Evolutionary conservation across 2,888 invertebrate genomes (phyloP).

Genomic region (Rhabditoides inermis): DNA sequence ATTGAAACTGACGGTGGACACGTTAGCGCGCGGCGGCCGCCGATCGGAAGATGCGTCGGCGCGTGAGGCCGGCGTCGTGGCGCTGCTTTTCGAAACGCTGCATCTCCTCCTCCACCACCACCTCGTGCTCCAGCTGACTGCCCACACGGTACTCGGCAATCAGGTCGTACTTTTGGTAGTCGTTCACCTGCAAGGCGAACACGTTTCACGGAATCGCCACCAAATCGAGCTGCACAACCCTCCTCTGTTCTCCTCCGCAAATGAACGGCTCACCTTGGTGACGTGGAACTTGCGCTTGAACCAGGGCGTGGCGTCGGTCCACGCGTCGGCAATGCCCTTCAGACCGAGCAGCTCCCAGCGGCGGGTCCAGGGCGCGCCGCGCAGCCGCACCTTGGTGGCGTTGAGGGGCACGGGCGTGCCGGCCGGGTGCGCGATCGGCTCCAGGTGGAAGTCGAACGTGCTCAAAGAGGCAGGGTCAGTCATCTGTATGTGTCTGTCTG

Average conservation of each 20-base stretch:
- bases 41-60: slow-evolving; percentile 37
- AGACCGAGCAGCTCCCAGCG: slow-evolving; percentile 62
- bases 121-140: slow-evolving; percentile 40
- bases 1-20: too few relatives aligned
- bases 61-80: slow-evolving; percentile 40
- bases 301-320: slow-evolving; percentile 43
- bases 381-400: slow-evolving; percentile 52
- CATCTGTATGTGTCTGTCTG: slow-evolving; percentile 56
- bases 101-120: slow-evolving; percentile 26
- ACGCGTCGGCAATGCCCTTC: slow-evolving; percentile 45
- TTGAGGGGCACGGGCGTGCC: slow-evolving; percentile 74
- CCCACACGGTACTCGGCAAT: slow-evolving; percentile 38
- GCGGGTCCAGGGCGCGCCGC: slow-evolving; percentile 67
- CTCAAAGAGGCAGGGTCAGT: too few relatives aligned
- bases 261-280: slow-evolving; percentile 23
- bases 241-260: neutral
- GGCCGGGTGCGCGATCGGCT: slow-evolving; percentile 69
- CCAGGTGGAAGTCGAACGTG: slow-evolving; percentile 85
- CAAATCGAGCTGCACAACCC: too few relatives aligned
- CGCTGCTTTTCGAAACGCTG: slow-evolving; percentile 36
- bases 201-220: too few relatives aligned
- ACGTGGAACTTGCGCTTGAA: slow-evolving; percentile 44
- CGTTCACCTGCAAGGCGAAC: slow-evolving; percentile 31
- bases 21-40: slow-evolving; percentile 29
- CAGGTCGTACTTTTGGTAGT: slow-evolving; percentile 45